Percentiles rank a stretch among this genome's conserved stretches.
These are phyloP conservation scores for Drosophila kikkawai DNA, from an alignment of 1,140 invertebrate species.

Conservation along the genomic window DNA sequence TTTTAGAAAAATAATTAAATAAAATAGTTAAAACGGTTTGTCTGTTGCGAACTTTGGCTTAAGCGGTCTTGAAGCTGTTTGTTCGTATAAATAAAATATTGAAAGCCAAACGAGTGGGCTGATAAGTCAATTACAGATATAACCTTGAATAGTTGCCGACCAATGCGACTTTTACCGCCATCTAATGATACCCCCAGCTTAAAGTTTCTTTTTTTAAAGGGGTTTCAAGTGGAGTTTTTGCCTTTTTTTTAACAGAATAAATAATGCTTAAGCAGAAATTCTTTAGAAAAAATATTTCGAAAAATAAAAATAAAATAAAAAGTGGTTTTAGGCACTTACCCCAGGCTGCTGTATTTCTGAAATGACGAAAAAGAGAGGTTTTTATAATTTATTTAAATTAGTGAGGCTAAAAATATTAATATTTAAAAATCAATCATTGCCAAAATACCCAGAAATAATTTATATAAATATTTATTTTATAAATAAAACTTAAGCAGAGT, in stretches of 20 bases:
- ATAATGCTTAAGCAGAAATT: background rate
- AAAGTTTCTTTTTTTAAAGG: background rate
- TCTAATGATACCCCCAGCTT: conserved; percentile 12
- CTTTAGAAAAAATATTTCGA: background rate
- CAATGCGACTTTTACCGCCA: conserved; percentile 27
- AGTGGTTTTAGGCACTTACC: background rate
- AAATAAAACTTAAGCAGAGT: background rate
- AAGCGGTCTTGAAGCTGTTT: conserved; percentile 23
- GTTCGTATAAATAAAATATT: conserved; percentile 3
- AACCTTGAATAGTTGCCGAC: conserved; percentile 23
- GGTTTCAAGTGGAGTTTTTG: background rate
- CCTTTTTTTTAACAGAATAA: background rate
- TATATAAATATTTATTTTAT: background rate
- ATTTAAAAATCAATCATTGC: background rate
- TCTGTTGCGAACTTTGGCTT: conserved; percentile 3
- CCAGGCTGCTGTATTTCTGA: background rate
- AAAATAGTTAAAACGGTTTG: conserved; percentile 20
- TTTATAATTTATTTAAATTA: no score
- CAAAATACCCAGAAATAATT: background rate
- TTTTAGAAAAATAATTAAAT: conserved; percentile 19
- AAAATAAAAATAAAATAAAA: background rate
- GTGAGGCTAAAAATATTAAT: no score
- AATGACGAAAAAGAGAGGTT: background rate
- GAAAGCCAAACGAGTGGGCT: conserved; percentile 32
- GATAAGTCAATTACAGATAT: conserved; percentile 49